Evolutionary conservation across 2,113 vertebrate species (phyloP), one percentile per base, ranked within the genome.

Genomic region (Pantherophis guttatus): DNA sequence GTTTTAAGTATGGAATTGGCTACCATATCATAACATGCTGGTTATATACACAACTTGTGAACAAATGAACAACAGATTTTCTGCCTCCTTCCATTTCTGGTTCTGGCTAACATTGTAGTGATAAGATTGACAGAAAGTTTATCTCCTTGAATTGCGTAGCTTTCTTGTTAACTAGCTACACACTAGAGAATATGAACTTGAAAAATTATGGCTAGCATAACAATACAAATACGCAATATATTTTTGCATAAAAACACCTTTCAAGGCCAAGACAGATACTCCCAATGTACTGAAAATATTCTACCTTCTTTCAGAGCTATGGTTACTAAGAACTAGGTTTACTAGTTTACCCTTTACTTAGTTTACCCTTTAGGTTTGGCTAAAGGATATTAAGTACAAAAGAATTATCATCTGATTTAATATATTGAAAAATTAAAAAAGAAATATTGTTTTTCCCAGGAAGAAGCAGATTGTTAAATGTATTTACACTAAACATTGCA

Each of bases 211-310:
- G 59, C 39, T 91, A 12, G 29, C 23, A 92, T 94, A 93, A 94
- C 94, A 92, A 90, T 93, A 95, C 93, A 90, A 91, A 91, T 96
- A 93, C 50, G 90, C 6, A 33, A 19, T 54, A 75, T 39, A 39
- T 94, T 19, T 50, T 55, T 50, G 50, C 91, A 92, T 24, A 58
- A 96, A 53, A 92, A 7, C 53, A 94, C 33, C 87, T 94, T 95
- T 95, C 59, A 48, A 92, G 94, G 93, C 86, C 75, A 52, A 48
- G 93, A 94, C 94, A 95, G 91, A 95, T 70, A 5, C 65, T 33
- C 5, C 5, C 65, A 94, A 94, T 90, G 0, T 0, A 93, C 50
- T 53, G 53, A 87, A 81, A 96, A 91, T 44, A 89, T 92, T n/a
- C 86, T 44, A 21, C 50, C 81, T 39, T 26, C 93, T 70, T 90